These are phyloP conservation scores for Eurosta solidaginis DNA, from an alignment of 1,140 invertebrate genomes.

Conservation along the genomic window DNA sequence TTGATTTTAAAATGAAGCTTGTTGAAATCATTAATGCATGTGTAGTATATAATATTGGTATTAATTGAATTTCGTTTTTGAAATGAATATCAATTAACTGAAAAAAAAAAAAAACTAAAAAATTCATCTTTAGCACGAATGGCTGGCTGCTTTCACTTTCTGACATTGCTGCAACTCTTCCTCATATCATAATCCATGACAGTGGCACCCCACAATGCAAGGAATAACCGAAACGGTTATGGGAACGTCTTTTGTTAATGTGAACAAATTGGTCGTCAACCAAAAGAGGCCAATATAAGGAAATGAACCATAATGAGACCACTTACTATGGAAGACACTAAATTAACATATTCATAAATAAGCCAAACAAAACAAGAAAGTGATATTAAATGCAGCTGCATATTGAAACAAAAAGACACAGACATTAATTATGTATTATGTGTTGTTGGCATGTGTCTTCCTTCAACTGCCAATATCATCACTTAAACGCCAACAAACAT, in stretches of 20 bases:
- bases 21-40: neutral
- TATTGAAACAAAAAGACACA: neutral
- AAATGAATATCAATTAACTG: neutral
- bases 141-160: slow-evolving; percentile 1
- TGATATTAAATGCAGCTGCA: neutral
- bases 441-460: neutral
- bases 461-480: neutral
- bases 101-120: neutral
- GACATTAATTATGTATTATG: neutral
- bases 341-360: no score
- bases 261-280: no score
- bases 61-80: neutral
- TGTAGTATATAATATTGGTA: neutral
- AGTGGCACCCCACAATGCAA: neutral
- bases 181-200: slow-evolving; percentile 3
- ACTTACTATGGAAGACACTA: no score
- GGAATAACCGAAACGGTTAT: neutral
- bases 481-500: neutral
- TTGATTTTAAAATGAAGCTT: neutral
- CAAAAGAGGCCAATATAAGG: no score
- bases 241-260: neutral
- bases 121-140: neutral
- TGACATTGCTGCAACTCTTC: neutral
- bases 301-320: no score
- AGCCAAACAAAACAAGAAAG: no score